These are phyloP conservation scores for rat (Rattus norvegicus) DNA, from an alignment of 2,113 vertebrate genomes.

Conservation along the genomic window DNA sequence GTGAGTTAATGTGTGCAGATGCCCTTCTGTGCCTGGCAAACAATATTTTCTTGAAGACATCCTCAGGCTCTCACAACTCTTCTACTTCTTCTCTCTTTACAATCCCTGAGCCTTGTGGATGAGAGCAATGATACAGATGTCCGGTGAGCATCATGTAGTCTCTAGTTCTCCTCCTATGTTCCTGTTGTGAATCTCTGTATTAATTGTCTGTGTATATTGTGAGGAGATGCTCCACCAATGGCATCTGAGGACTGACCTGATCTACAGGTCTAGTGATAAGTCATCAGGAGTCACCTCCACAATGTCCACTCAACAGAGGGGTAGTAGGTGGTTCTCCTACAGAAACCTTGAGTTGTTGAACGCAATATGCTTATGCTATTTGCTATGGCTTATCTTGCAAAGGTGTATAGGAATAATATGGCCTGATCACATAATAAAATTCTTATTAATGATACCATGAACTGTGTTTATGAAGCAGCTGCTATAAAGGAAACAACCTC, in stretches of 20 bases:
- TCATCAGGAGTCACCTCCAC: neutral
- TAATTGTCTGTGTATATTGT: neutral
- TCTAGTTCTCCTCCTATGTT: neutral
- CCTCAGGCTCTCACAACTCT: neutral
- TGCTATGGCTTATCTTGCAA: neutral
- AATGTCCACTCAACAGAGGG: neutral
- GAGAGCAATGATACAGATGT: neutral
- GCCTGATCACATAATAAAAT: neutral
- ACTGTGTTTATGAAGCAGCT: neutral
- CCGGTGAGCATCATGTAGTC: neutral
- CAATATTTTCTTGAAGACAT: neutral
- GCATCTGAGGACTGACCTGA: neutral
- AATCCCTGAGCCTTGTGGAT: neutral
- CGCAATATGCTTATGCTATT: neutral
- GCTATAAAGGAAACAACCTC: neutral
- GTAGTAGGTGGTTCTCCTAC: neutral
- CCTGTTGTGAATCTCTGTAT: neutral
- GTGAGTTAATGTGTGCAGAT: neutral
- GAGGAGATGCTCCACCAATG: neutral
- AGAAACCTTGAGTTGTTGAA: neutral
- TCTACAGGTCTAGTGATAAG: neutral
- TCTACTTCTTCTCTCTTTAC: neutral
- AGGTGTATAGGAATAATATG: neutral
- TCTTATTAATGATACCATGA: neutral
- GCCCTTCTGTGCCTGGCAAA: neutral